phyloP scores from a whole-genome alignment of 2,113 vertebrate genomes.

The Rattus rattus region DNA sequence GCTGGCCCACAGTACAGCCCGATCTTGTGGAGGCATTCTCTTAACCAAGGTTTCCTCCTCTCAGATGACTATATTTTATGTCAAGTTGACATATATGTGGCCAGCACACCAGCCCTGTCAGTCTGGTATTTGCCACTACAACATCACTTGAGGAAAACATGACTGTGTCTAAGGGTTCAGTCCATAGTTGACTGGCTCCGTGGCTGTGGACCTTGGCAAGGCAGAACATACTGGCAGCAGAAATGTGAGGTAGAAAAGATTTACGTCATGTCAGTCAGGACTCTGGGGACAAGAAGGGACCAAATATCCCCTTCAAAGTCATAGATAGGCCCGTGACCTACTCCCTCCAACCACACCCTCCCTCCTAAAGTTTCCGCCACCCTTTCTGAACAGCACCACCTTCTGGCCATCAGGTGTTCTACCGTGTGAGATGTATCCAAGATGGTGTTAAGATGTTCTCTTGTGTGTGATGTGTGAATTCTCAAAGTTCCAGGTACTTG shows the following conservation, averaged over 20 bases:
- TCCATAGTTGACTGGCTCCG: neutral
- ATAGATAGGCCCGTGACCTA: neutral
- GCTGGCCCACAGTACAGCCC: neutral
- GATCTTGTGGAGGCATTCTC: neutral
- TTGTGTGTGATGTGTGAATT: neutral
- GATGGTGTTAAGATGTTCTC: neutral
- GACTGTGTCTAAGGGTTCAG: neutral
- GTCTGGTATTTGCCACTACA: neutral
- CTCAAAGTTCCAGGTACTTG: neutral
- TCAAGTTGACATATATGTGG: neutral
- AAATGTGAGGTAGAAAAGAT: neutral
- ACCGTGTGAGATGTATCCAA: neutral
- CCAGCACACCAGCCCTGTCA: neutral
- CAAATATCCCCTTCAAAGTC: neutral
- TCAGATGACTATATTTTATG: neutral
- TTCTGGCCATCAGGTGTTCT: neutral
- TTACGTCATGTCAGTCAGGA: neutral
- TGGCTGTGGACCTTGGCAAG: neutral
- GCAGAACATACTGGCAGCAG: neutral
- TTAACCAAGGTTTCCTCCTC: neutral
- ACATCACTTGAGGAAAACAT: neutral
- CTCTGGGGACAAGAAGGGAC: neutral
- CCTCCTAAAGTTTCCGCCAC: neutral
- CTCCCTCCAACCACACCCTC: neutral
- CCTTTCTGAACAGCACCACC: neutral